Conservation (phyloP, 2,797 vertebrate species). For the Molossus alvarezi region DNA sequence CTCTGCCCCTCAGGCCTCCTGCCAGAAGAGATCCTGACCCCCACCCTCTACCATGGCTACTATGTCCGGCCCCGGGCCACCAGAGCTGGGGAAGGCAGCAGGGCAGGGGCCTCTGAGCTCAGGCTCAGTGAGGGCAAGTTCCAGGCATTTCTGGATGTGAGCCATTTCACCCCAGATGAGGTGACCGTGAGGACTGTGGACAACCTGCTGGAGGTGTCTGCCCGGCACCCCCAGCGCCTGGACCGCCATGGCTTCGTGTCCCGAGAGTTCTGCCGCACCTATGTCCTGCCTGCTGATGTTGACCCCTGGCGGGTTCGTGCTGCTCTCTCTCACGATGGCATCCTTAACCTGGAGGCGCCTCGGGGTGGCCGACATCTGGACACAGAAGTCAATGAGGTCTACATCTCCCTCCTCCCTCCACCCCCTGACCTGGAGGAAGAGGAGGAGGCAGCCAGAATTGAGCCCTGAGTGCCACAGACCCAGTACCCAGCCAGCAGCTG, state of each 20-base stretch:
- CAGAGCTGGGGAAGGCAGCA: slow-evolving; percentile 87
- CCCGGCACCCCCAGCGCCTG: slow-evolving; percentile 92
- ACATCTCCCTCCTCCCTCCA: slow-evolving; percentile 85
- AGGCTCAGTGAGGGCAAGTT: slow-evolving; percentile 92
- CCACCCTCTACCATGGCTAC: slow-evolving; percentile 94
- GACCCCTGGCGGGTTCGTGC: slow-evolving; percentile 92
- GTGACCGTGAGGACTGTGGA: slow-evolving; percentile 93
- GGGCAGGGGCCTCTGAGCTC: slow-evolving; percentile 93
- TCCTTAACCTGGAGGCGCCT: slow-evolving; percentile 92
- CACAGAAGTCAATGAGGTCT: slow-evolving; percentile 90
- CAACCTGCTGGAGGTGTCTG: slow-evolving; percentile 94
- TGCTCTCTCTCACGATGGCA: slow-evolving; percentile 92
- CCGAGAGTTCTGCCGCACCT: slow-evolving; percentile 94
- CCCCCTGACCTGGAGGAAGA: slow-evolving; percentile 81
- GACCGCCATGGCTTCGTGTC: slow-evolving; percentile 94
- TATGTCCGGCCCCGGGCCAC: slow-evolving; percentile 93
- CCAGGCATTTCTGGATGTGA: slow-evolving; percentile 93
- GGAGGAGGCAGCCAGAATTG: slow-evolving; percentile 65
- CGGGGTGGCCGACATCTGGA: slow-evolving; percentile 90
- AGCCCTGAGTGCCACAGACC: slow-evolving; percentile 47
- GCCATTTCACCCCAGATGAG: slow-evolving; percentile 94
- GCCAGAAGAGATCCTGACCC: slow-evolving; percentile 92
- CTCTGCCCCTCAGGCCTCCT: slow-evolving; percentile 89
- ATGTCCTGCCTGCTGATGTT: slow-evolving; percentile 93
- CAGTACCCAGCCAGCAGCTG: slow-evolving; percentile 62